These are phyloP conservation scores for Heliocidaris tuberculata DNA, from an alignment of 35 echinoderm and acorn worm genomes.

Conservation along the genomic window DNA sequence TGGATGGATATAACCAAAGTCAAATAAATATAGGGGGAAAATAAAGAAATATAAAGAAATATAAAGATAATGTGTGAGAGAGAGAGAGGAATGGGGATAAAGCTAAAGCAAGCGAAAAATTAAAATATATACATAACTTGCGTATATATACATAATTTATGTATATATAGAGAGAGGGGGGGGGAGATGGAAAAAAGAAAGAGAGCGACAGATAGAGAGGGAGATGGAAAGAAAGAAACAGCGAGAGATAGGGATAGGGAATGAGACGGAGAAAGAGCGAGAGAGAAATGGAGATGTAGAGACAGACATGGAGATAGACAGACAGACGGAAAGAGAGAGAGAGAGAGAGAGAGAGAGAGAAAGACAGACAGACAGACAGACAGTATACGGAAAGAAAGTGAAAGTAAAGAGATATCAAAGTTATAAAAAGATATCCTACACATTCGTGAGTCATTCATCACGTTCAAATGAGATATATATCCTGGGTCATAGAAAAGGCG, in stretches of 20 bases:
- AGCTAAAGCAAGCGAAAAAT: no score
- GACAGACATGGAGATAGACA: not conserved
- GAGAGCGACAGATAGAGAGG: not conserved
- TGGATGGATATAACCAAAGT: no score
- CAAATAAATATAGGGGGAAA: no score
- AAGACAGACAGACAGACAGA: not conserved
- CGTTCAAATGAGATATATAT: not conserved
- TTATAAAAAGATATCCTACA: not conserved
- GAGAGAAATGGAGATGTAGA: not conserved
- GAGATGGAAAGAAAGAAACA: not conserved
- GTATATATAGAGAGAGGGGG: not conserved
- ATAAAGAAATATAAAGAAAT: not conserved
- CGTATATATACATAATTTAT: not conserved
- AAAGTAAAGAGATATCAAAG: not conserved
- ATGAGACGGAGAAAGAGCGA: not conserved
- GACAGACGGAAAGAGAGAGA: not conserved
- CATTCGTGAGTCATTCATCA: not conserved
- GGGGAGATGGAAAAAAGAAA: not conserved
- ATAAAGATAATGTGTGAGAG: not conserved
- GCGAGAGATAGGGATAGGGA: not conserved
- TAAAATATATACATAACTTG: no score
- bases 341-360: not conserved
- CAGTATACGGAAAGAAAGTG: not conserved
- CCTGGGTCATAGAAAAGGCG: not conserved
- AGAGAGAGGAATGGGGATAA: not conserved